Evolutionary conservation across 2,113 vertebrate species (phyloP).

Genomic region (Solea solea): DNA sequence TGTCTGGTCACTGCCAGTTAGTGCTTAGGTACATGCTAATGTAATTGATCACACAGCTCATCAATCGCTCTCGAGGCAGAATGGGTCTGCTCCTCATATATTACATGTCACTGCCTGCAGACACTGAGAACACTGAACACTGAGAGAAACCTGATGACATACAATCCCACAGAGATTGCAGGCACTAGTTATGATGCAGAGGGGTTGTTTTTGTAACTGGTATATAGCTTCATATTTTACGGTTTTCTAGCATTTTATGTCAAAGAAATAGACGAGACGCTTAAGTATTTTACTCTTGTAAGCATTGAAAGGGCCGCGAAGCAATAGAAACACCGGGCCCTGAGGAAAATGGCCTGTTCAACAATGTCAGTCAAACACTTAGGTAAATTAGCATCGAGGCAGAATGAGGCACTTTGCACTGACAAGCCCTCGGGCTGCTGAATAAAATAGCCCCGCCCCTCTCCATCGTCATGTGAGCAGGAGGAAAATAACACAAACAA

Average conservation of each 20-base stretch:
- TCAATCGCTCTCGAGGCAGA: constrained; percentile 49
- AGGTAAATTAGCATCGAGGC: neutral
- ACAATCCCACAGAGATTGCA: neutral
- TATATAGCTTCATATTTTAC: neutral
- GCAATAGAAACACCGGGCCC: neutral
- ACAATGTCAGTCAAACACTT: constrained; percentile 2
- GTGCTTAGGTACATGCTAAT: constrained; percentile 55
- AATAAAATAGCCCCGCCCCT: neutral
- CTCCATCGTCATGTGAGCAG: constrained; percentile 6
- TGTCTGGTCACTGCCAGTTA: constrained; percentile 51
- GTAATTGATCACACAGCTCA: constrained; percentile 41
- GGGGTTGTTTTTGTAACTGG: neutral
- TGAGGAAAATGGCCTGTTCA: neutral
- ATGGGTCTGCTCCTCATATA: constrained; percentile 15
- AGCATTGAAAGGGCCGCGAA: neutral
- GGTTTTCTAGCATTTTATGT: neutral
- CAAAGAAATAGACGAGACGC: neutral
- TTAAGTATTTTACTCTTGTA: too few relatives aligned
- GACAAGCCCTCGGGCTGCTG: constrained; percentile 2
- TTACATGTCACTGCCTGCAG: constrained; percentile 7
- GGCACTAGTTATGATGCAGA: neutral
- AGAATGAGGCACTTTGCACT: constrained; percentile 4
- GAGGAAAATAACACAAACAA: neutral
- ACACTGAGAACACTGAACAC: neutral
- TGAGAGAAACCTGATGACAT: neutral